Conservation (phyloP, 2,888 invertebrate species). For the Latrodectus hesperus region DNA sequence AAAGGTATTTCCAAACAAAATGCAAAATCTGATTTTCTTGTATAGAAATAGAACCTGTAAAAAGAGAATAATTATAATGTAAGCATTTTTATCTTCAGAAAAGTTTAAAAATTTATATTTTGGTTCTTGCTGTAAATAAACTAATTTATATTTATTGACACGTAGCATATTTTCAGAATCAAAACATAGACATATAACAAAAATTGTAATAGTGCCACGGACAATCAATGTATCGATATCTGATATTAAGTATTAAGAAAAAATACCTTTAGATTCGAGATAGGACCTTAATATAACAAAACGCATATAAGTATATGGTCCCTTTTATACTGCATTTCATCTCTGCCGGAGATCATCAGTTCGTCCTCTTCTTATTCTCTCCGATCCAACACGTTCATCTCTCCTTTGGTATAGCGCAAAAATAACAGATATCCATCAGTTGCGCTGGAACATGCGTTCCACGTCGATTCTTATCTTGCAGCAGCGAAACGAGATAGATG, state of each 20-base stretch:
- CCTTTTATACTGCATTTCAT: slow-evolving; percentile 16
- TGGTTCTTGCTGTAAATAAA: too few species aligned
- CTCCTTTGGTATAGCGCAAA: background rate
- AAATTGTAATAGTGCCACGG: too few species aligned
- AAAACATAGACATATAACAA: too few species aligned
- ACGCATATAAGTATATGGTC: background rate
- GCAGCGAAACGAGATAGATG: slow-evolving; percentile 1
- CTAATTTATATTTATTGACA: too few species aligned
- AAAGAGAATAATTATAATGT: too few species aligned
- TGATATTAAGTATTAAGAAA: too few species aligned
- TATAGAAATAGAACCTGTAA: too few species aligned
- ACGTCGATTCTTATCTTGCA: slow-evolving; percentile 27
- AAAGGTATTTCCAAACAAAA: background rate
- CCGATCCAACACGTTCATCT: slow-evolving; percentile 22
- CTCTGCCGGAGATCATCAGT: slow-evolving; percentile 25
- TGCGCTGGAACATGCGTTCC: slow-evolving; percentile 1
- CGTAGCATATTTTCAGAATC: too few species aligned
- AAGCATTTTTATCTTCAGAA: too few species aligned
- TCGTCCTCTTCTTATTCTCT: slow-evolving; percentile 4
- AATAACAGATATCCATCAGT: slow-evolving; percentile 24
- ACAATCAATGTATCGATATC: too few species aligned
- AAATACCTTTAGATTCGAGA: background rate
- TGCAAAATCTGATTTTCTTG: too few species aligned
- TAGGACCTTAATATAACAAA: background rate
- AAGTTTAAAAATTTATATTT: too few species aligned